Percentiles rank a stretch among this genome's conserved stretches.
Conservation (phyloP, 1,140 invertebrate genomes). For the Medauroidea extradentata region DNA sequence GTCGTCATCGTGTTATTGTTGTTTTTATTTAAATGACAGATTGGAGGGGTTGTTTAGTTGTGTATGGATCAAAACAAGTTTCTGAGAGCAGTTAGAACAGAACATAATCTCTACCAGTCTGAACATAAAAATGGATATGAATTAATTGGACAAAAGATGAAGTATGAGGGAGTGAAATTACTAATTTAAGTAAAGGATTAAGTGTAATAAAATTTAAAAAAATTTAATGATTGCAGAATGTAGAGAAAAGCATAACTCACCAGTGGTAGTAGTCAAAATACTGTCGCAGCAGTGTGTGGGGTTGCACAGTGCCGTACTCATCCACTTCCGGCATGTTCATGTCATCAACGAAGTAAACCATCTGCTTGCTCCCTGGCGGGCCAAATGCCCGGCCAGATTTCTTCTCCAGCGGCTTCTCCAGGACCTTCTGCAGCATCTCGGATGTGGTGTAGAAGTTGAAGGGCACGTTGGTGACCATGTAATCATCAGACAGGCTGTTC, state of each 20-base stretch:
- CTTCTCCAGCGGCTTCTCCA: conserved; percentile 92
- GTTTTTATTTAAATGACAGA: no score
- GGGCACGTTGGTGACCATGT: conserved; percentile 79
- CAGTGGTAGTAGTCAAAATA: conserved; percentile 94
- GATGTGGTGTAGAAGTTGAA: conserved; percentile 97
- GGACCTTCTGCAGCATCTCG: conserved; percentile 54
- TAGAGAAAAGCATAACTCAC: conserved; percentile 42
- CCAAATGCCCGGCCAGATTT: conserved; percentile 92
- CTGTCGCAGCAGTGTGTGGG: conserved; percentile 89
- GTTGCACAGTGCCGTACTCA: conserved; percentile 90
- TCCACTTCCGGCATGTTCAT: conserved; percentile 98
- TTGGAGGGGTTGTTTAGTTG: no score
- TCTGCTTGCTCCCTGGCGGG: conserved; percentile 82
- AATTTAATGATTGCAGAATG: background rate
- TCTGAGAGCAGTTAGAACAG: no score
- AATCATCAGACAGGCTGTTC: conserved; percentile 66
- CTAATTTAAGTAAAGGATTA: background rate
- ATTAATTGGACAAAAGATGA: no score
- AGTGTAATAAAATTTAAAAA: background rate
- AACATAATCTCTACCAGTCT: no score
- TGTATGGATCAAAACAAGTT: no score
- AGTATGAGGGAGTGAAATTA: background rate
- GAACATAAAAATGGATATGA: no score
- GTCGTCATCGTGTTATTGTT: no score
- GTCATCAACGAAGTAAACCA: conserved; percentile 95